A percentile compares a stretch with the other conserved stretches of the same genome.
Conservation (phyloP, 2,888 invertebrate genomes). For the Dexiosoma caninum region DNA sequence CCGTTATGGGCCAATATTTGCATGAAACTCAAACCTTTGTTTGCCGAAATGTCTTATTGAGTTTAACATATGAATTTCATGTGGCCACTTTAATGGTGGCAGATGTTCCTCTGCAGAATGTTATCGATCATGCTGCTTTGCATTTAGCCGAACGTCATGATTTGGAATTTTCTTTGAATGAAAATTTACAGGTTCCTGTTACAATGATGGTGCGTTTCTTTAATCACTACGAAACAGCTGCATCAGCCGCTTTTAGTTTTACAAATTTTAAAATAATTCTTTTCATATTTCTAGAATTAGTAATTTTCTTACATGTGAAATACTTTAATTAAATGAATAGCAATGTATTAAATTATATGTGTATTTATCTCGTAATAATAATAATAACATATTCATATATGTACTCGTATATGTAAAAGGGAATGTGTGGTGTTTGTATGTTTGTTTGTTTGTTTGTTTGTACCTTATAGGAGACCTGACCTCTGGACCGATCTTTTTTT, state of each 20-base stretch:
- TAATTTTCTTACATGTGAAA: background rate
- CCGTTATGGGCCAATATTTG: conserved; percentile 68
- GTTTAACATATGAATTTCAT: conserved; percentile 72
- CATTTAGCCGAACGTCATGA: conserved; percentile 73
- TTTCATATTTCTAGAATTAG: conserved; percentile 2
- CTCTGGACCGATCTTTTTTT: too few relatives aligned
- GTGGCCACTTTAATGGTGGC: conserved; percentile 63
- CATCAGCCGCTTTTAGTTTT: conserved; percentile 32
- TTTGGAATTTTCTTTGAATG: conserved; percentile 72
- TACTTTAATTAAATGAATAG: too few relatives aligned
- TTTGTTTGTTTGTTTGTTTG: too few relatives aligned
- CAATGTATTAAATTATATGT: too few relatives aligned
- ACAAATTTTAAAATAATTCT: background rate
- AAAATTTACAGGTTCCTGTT: conserved; percentile 72
- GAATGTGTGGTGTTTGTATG: too few relatives aligned
- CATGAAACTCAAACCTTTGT: conserved; percentile 68
- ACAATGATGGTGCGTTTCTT: conserved; percentile 73
- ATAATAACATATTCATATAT: too few relatives aligned
- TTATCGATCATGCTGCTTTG: conserved; percentile 69
- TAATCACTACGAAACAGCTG: conserved; percentile 62
- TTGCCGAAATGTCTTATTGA: conserved; percentile 75
- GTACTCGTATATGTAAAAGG: too few relatives aligned
- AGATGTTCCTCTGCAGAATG: conserved; percentile 68
- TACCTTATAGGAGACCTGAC: too few relatives aligned
- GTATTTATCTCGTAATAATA: too few relatives aligned